These are phyloP conservation scores for Formica exsecta DNA, from an alignment of 1,140 invertebrate genomes.

Conservation along the genomic window DNA sequence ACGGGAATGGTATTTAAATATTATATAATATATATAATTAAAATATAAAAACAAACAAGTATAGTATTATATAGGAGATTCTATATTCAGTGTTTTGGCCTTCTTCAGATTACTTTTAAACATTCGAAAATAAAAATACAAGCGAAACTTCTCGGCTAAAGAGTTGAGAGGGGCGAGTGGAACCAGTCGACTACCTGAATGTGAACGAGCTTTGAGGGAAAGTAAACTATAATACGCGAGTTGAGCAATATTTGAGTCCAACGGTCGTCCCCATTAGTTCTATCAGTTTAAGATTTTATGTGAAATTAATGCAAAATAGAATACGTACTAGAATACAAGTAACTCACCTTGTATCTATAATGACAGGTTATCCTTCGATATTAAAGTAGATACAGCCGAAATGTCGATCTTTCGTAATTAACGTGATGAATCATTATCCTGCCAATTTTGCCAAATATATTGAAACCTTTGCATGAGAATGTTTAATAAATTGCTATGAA, in stretches of 20 bases:
- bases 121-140: neutral
- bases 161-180: conserved; percentile 13
- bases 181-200: conserved; percentile 63
- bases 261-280: conserved; percentile 68
- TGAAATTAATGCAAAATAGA: conserved; percentile 67
- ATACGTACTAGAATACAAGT: neutral
- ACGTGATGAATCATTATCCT: neutral
- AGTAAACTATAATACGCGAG: conserved; percentile 79
- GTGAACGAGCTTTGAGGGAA: conserved; percentile 81
- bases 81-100: neutral
- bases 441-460: neutral
- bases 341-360: neutral
- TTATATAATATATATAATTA: neutral
- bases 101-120: neutral
- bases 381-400: neutral
- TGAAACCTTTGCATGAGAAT: neutral
- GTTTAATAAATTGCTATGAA: neutral
- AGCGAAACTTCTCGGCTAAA: neutral
- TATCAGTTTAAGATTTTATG: conserved; percentile 74
- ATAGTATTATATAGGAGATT: neutral
- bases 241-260: conserved; percentile 79
- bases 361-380: neutral
- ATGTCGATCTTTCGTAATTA: conserved; percentile 10
- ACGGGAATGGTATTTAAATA: no score
- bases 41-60: neutral